These are phyloP conservation scores for Pseudonaja textilis DNA, from an alignment of 2,113 vertebrate genomes.

Conservation along the genomic window DNA sequence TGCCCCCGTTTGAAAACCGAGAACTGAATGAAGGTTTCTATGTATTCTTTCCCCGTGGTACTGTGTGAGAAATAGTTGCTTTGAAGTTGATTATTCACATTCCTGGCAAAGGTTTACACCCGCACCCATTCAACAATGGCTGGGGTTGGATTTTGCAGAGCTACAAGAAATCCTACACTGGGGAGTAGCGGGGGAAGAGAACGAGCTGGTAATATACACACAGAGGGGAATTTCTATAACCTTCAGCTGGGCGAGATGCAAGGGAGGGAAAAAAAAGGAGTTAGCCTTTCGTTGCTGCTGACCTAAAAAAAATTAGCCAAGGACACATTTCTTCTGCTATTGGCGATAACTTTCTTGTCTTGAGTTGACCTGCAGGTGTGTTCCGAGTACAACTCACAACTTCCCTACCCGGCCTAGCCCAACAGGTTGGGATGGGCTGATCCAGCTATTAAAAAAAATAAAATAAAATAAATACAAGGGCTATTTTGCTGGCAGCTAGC, in stretches of 20 bases:
- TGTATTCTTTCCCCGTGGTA: constrained; percentile 12
- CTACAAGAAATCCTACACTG: constrained; percentile 6
- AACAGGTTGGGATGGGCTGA: not conserved
- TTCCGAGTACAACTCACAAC: not conserved
- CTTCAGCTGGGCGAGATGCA: not conserved
- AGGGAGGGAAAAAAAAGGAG: not conserved
- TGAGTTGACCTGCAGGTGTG: not conserved
- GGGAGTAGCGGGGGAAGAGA: not conserved
- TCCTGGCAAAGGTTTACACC: constrained; percentile 14
- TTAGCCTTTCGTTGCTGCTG: not conserved
- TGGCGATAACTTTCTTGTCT: not conserved
- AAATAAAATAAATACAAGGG: not conserved
- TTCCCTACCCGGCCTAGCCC: not conserved
- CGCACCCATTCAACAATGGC: constrained; percentile 18
- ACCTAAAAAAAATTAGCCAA: not conserved
- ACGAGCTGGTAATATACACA: not conserved
- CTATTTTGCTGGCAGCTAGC: not conserved
- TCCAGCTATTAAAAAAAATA: too few relatives aligned
- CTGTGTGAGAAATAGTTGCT: constrained; percentile 24
- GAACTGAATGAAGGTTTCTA: constrained; percentile 31
- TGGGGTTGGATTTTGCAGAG: not conserved
- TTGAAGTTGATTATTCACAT: constrained; percentile 30
- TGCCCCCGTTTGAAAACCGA: constrained; percentile 10
- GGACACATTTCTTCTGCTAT: not conserved
- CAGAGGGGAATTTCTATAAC: not conserved